These are phyloP conservation scores for Diploptera punctata DNA, from an alignment of 2,888 invertebrate genomes.

Conservation along the genomic window DNA sequence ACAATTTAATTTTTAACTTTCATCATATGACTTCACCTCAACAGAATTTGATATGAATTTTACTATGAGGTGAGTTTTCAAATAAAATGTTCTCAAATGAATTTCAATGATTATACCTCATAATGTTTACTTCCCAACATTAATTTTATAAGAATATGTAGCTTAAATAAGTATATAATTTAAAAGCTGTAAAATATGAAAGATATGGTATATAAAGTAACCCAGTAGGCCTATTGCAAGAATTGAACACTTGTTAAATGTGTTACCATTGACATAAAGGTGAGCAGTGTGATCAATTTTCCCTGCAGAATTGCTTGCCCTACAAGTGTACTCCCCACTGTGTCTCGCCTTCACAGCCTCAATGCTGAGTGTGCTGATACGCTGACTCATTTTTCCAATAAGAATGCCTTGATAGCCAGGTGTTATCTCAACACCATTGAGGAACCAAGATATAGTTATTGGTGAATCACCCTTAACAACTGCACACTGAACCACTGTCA, in stretches of 20 bases:
- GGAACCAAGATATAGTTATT: slow-evolving; percentile 76
- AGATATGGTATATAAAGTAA: too few relatives aligned
- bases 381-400: slow-evolving; percentile 68
- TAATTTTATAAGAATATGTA: too few relatives aligned
- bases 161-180: too few relatives aligned
- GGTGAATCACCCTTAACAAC: slow-evolving; percentile 73
- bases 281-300: slow-evolving; percentile 58
- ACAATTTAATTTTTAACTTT: too few relatives aligned
- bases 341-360: slow-evolving; percentile 68
- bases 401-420: slow-evolving; percentile 65
- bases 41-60: too few relatives aligned
- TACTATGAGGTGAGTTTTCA: too few relatives aligned
- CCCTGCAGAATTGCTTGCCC: slow-evolving; percentile 71
- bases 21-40: too few relatives aligned
- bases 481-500: slow-evolving; percentile 67
- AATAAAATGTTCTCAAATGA: too few relatives aligned
- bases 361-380: slow-evolving; percentile 70
- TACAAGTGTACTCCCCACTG: slow-evolving; percentile 74
- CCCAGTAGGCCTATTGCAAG: too few relatives aligned
- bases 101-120: too few relatives aligned
- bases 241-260: background rate
- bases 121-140: too few relatives aligned
- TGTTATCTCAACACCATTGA: slow-evolving; percentile 65
- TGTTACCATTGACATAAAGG: slow-evolving; percentile 35
- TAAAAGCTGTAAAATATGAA: too few relatives aligned